These are phyloP conservation scores for Benthosema pterotum DNA, from an alignment of 2,797 vertebrate genomes.

Conservation along the genomic window DNA sequence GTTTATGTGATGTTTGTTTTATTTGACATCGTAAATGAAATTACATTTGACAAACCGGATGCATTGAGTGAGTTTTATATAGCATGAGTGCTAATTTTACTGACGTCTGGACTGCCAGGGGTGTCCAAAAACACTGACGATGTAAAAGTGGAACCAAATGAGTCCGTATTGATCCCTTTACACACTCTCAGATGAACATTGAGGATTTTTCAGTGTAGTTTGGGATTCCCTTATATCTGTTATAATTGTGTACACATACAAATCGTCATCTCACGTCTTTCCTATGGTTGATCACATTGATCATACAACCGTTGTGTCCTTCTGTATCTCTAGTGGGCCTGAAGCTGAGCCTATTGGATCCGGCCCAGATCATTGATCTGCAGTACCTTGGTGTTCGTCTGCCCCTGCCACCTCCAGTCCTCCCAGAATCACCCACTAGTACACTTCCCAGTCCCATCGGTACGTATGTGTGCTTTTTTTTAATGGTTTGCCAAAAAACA, in stretches of 20 bases:
- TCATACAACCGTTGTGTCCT: constrained; percentile 32
- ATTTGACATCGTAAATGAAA: no score
- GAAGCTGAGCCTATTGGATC: constrained; percentile 89
- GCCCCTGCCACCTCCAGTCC: constrained; percentile 76
- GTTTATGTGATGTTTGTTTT: no score
- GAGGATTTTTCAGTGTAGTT: no score
- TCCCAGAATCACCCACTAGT: constrained; percentile 9
- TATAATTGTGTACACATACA: background rate
- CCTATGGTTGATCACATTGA: background rate
- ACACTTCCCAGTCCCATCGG: constrained; percentile 32
- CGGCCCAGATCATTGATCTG: constrained; percentile 85
- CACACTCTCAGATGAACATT: no score
- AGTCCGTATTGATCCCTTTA: no score
- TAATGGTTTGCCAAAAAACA: background rate
- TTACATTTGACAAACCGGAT: no score
- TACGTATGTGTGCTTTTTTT: constrained; percentile 41
- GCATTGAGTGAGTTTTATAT: no score
- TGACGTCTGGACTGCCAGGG: no score
- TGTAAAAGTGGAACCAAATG: no score
- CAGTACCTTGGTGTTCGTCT: constrained; percentile 90
- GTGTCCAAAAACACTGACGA: no score
- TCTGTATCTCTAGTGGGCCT: constrained; percentile 84
- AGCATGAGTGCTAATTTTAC: no score
- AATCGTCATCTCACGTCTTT: background rate
- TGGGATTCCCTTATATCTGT: no score